Conservation (phyloP, 1,140 invertebrate species). For the Piezodorus guildinii region DNA sequence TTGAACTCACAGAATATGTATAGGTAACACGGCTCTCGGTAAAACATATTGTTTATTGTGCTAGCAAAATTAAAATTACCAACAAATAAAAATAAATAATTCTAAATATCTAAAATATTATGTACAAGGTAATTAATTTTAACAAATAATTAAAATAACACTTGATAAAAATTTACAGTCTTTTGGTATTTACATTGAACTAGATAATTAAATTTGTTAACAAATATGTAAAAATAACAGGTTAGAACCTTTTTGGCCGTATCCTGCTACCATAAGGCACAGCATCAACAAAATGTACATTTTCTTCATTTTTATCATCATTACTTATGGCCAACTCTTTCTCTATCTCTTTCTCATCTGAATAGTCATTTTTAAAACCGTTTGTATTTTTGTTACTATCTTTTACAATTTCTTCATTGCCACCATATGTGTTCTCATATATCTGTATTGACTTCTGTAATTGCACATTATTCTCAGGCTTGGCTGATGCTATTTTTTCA, state of each 20-base stretch:
- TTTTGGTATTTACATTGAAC: neutral
- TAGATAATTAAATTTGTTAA: neutral
- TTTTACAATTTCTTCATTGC: neutral
- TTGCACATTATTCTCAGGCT: conserved; percentile 21
- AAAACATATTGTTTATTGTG: neutral
- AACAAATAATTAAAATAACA: neutral
- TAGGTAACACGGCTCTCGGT: conserved; percentile 5
- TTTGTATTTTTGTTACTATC: neutral
- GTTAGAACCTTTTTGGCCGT: conserved; percentile 7
- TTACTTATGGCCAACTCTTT: neutral
- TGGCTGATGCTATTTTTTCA: neutral
- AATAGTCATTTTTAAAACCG: neutral
- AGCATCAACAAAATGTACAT: neutral
- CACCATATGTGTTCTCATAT: neutral
- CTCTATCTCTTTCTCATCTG: neutral
- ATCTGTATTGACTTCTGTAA: conserved; percentile 19
- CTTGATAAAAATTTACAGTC: neutral
- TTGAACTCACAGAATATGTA: neutral
- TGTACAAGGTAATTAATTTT: neutral
- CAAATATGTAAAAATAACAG: too few species aligned
- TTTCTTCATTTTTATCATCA: neutral
- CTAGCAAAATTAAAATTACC: neutral
- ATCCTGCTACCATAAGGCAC: neutral
- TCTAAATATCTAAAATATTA: neutral
- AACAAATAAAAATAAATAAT: neutral